Base-by-base conservation (phyloP, 2,113 vertebrate species). In the Sprattus sprattus region DNA sequence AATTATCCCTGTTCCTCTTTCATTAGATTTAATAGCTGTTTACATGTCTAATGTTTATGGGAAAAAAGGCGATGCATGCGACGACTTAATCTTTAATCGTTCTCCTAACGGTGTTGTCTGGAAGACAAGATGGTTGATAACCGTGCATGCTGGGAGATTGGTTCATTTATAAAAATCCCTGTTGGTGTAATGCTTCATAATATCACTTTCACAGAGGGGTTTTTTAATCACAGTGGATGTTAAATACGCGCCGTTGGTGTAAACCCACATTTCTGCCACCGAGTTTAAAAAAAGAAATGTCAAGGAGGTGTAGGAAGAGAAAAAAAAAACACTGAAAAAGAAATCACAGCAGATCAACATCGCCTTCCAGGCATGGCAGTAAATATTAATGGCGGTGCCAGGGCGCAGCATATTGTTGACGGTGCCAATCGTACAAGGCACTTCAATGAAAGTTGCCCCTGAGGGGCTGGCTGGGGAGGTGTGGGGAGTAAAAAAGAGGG, bases 381-480 rank as follows among this genome's bases (percentile, higher is more conserved):
- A 91, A 86, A 91, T 92, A 92, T 90, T 90, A 89, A 93, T 39
- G 60, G 60, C 13, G 16, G 80, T 78, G 60, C 50, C 81, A 81
- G 85, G 45, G 28, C 87, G 87, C 84, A 64, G 82, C 6, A 0
- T 8, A 46, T 81, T 84, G 83, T 82, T 89, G 39, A 39, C 39
- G 92, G 92, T 75, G 91, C 49, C 86, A 86, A 94, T 92, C 75
- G 44, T 86, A 92, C 92, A 89, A 87, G 92, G 90, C 92, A 92
- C 86, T 47, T 83, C 84, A 22, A 60, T 81, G 85, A 85, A 90
- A 64, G 82, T 86, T 15, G 28, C 81, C 87, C 92, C 91, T 90
- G 15, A 85, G 88, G 91, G 87, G 46, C n/a, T 71, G 90, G 87
- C 54, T 45, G 60, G 60, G 64, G 81, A n/a, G 39, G 16, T 46